phyloP scores from a whole-genome alignment of 2,113 vertebrate genomes.

The Tauraco erythrolophus region DNA sequence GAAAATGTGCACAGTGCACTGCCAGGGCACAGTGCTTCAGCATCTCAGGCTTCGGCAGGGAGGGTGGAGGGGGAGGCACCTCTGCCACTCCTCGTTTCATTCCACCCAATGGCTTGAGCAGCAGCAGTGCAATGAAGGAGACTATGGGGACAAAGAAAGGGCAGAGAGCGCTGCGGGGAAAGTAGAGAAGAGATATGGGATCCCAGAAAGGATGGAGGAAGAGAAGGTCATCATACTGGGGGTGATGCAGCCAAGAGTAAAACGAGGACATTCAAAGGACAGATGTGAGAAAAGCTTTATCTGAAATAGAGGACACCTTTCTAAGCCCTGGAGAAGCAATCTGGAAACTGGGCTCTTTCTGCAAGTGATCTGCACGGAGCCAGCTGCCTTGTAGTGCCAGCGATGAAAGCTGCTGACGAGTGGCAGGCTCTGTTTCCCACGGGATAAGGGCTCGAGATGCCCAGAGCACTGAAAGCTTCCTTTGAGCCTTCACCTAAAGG shows the following conservation, averaged over 20 bases:
- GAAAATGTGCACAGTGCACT: background rate
- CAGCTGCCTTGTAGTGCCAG: background rate
- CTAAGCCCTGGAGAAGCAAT: background rate
- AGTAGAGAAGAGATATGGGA: background rate
- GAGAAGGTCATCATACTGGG: background rate
- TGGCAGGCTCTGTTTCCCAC: background rate
- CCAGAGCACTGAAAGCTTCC: background rate
- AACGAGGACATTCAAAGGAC: background rate
- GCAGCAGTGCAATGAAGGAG: background rate
- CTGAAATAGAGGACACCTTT: background rate
- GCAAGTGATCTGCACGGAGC: background rate
- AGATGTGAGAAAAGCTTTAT: background rate
- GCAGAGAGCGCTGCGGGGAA: background rate
- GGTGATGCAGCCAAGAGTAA: background rate
- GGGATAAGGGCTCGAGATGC: background rate
- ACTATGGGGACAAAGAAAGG: background rate
- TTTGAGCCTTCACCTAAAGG: background rate
- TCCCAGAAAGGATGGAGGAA: background rate
- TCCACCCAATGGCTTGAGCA: background rate
- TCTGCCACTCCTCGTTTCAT: background rate
- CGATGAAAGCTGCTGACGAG: background rate
- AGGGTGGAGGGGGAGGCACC: background rate
- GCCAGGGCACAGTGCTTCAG: background rate
- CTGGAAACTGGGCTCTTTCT: rapidly evolving
- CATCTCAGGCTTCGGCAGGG: background rate